phyloP scores from a whole-genome alignment of 1,140 invertebrate genomes.

The Heliconius himera region DNA sequence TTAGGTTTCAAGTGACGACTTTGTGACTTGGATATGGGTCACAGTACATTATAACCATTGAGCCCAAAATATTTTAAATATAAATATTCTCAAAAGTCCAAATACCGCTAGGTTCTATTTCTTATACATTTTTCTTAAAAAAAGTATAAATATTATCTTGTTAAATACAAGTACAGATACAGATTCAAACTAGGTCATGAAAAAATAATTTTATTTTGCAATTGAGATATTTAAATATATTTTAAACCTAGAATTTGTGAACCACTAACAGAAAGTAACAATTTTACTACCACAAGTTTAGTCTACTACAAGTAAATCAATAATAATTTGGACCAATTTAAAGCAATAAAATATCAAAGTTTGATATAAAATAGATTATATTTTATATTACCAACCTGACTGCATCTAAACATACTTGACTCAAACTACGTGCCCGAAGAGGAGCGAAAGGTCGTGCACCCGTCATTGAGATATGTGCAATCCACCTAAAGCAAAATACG shows the following conservation, averaged over 20 bases:
- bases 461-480: constrained; percentile 24
- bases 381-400: background rate
- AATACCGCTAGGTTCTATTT: too few relatives aligned
- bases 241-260: background rate
- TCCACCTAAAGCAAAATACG: constrained; percentile 17
- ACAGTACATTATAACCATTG: too few relatives aligned
- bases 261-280: background rate
- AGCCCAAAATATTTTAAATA: too few relatives aligned
- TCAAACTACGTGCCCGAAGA: constrained; percentile 12
- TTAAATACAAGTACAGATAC: too few relatives aligned
- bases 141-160: too few relatives aligned
- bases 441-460: constrained; percentile 17
- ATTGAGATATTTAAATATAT: background rate
- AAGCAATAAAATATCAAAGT: background rate
- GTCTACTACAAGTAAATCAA: background rate
- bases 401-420: background rate
- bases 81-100: too few relatives aligned
- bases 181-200: too few relatives aligned
- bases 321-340: background rate
- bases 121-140: too few relatives aligned
- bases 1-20: too few relatives aligned
- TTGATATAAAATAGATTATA: background rate
- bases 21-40: too few relatives aligned
- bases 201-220: too few relatives aligned
- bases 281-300: background rate